These are phyloP conservation scores for Drosophila antonietae DNA, from an alignment of 2,888 invertebrate genomes.

Conservation along the genomic window DNA sequence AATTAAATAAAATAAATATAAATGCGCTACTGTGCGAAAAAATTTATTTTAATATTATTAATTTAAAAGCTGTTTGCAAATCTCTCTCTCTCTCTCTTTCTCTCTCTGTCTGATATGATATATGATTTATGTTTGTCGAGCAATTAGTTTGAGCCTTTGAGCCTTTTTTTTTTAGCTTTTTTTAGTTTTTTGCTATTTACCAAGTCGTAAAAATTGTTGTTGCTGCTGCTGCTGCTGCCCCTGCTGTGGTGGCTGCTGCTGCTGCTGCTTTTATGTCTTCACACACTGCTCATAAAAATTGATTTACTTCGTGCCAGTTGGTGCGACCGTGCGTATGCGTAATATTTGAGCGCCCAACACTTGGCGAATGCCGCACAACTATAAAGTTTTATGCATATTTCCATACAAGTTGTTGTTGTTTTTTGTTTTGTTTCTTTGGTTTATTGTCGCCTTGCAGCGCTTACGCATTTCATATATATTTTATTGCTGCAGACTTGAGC, in stretches of 20 bases:
- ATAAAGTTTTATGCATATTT: conserved; percentile 68
- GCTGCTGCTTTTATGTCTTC: conserved; percentile 27
- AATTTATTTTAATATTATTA: background rate
- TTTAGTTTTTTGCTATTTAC: background rate
- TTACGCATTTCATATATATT: conserved; percentile 67
- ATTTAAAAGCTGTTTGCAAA: conserved; percentile 15
- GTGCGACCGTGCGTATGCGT: conserved; percentile 68
- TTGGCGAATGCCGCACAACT: conserved; percentile 55
- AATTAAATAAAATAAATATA: conserved; percentile 6
- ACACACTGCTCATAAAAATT: conserved; percentile 61
- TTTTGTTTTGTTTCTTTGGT: conserved; percentile 10
- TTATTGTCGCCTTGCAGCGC: conserved; percentile 33
- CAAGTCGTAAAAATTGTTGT: conserved; percentile 20
- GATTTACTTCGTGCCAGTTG: conserved; percentile 56
- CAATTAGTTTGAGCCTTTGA: conserved; percentile 23
- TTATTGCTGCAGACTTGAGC: conserved; percentile 52
- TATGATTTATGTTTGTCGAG: conserved; percentile 32
- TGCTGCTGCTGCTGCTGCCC: background rate
- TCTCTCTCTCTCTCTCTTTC: background rate
- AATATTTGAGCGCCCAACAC: conserved; percentile 36
- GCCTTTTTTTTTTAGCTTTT: conserved; percentile 6
- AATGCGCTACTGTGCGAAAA: background rate
- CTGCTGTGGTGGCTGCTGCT: no score
- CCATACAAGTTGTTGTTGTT: conserved; percentile 9
- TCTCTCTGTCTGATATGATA: no score